These are phyloP conservation scores for Cepaea hortensis DNA, from an alignment of 2,888 invertebrate genomes.

Conservation along the genomic window DNA sequence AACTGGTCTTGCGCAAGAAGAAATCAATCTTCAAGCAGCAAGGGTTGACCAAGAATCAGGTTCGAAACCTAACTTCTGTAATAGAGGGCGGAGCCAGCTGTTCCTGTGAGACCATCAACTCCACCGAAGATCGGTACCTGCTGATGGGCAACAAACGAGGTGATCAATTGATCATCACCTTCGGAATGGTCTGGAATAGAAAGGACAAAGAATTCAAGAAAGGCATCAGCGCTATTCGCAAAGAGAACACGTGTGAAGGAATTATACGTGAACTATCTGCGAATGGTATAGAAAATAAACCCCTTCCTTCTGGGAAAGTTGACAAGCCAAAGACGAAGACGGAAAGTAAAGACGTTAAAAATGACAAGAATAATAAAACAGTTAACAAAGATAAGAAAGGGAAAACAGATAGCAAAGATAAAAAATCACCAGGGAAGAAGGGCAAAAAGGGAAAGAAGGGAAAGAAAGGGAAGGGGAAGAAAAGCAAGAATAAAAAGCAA, in stretches of 20 bases:
- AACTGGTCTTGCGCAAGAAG: slow-evolving; percentile 55
- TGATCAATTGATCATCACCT: slow-evolving; percentile 53
- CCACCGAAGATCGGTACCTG: slow-evolving; percentile 51
- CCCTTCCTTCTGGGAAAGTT: slow-evolving; percentile 1
- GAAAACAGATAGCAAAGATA: slow-evolving; percentile 25
- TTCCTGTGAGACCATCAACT: slow-evolving; percentile 53
- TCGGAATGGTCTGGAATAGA: slow-evolving; percentile 53
- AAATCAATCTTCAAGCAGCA: slow-evolving; percentile 55
- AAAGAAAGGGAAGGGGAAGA: slow-evolving; percentile 2
- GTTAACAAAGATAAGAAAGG: slow-evolving; percentile 30
- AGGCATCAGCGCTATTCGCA: slow-evolving; percentile 57
- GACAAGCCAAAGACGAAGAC: slow-evolving; percentile 38
- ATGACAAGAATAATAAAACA: slow-evolving; percentile 25
- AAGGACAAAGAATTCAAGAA: slow-evolving; percentile 54
- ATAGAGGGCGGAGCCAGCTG: slow-evolving; percentile 55
- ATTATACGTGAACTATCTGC: slow-evolving; percentile 38
- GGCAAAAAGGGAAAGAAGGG: background rate
- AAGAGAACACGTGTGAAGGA: slow-evolving; percentile 56
- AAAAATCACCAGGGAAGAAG: slow-evolving; percentile 1
- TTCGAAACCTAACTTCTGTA: slow-evolving; percentile 49
- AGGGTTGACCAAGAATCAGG: slow-evolving; percentile 50
- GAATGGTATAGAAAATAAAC: slow-evolving; percentile 24
- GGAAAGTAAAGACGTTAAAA: slow-evolving; percentile 30
- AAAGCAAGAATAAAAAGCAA: slow-evolving; percentile 21
- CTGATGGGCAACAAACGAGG: slow-evolving; percentile 56